Base-by-base conservation (phyloP, 2,888 invertebrate species). In the Noctua pronuba region DNA sequence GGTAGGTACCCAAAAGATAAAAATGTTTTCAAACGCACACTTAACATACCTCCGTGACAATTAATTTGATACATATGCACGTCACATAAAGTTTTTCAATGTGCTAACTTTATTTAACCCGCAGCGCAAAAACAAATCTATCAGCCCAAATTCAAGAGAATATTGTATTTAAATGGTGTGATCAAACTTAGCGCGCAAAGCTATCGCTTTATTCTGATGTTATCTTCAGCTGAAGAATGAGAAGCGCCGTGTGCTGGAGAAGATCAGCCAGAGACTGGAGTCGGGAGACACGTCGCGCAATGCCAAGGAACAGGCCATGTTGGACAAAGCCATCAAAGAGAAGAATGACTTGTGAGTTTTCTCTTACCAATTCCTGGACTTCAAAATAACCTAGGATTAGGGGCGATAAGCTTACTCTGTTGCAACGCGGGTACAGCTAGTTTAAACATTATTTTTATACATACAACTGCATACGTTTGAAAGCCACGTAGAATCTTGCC, bases 311-410 rank as follows among this genome's bases (percentile, higher is more conserved):
- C 94, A 95, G 31, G 95, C 93, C n/a, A 94, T 95, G 0, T 88
- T 97, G 0, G 92, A 96, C 28, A 97, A 97, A 52, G 97, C 97
- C 24, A 87, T 96, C 44, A 93, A 92, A 24, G 97, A 97, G 91
- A 93, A 91, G 77, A 89, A 92, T 24, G 94, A 88, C 0, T 65
- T 84, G 96, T 96, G n/a, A 92, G 94, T 89, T 52, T n/a, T n/a
- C n/a, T 64, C 13, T 64, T 64, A 55, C n/a, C 55, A 55, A 13
- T 55, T 55, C 55, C n/a, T 55, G n/a, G 55, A 55, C 55, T 55
- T 55, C 7, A 52, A 52, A 24, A 46, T 10, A 41, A 41, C 41
- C 11, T 11, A 41, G 41, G 41, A 41, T 41, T 41, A 6, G 10
- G 35, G 41, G 10, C 41, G 41, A 41, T 41, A 41, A 41, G 11